Conservation (phyloP, 2,797 vertebrate genomes). For the Pipistrellus pipistrellus region DNA sequence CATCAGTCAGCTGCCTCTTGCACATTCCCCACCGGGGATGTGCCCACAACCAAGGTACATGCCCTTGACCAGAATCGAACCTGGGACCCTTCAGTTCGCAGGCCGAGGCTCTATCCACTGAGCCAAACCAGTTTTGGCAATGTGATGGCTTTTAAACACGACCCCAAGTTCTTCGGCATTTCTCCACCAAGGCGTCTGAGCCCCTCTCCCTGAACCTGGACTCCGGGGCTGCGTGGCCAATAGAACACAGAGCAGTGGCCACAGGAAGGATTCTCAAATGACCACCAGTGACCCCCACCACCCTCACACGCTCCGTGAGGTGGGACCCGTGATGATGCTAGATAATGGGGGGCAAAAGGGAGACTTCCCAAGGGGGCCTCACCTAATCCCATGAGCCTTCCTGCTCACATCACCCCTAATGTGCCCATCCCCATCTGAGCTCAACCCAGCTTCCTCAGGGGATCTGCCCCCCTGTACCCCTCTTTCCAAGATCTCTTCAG, state of each 20-base stretch:
- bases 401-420: fast-evolving
- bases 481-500: neutral
- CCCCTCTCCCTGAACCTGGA: neutral
- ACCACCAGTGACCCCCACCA: no score
- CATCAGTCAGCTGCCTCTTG: no score
- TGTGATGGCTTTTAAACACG: neutral
- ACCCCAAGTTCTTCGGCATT: neutral
- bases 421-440: fast-evolving
- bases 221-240: neutral
- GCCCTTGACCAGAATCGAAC: no score
- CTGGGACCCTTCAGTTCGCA: no score
- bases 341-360: neutral
- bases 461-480: fast-evolving
- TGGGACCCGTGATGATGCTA: neutral
- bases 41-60: no score
- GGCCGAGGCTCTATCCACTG: no score
- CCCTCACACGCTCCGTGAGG: neutral
- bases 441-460: neutral
- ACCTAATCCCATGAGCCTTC: no score
- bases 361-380: neutral
- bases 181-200: neutral
- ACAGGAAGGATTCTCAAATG: neutral
- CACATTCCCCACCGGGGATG: no score
- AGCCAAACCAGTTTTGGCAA: no score
- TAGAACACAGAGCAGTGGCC: neutral